These are phyloP conservation scores for Myiozetetes cayanensis DNA, from an alignment of 2,113 vertebrate species.

Conservation along the genomic window DNA sequence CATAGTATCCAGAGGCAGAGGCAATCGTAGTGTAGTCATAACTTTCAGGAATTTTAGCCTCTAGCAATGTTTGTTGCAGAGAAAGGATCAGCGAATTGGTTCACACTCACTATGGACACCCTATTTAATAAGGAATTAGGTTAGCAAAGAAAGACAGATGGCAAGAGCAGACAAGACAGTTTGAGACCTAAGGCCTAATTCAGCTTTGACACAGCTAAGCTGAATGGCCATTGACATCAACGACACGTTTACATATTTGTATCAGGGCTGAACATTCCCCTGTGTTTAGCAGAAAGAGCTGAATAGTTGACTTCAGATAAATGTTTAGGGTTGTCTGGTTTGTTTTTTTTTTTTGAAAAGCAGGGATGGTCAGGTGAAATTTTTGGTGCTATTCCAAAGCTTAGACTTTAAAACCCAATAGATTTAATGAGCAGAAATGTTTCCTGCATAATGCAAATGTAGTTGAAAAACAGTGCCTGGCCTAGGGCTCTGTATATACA, in stretches of 20 bases:
- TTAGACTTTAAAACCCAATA: background rate
- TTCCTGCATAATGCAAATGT: background rate
- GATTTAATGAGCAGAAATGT: background rate
- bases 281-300: background rate
- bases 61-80: background rate
- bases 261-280: background rate
- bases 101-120: background rate
- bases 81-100: background rate
- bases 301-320: background rate
- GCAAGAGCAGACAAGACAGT: slow-evolving; percentile 18
- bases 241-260: background rate
- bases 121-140: slow-evolving; percentile 30
- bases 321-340: background rate
- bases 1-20: background rate
- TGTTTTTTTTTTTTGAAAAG: background rate
- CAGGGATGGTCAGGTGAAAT: background rate
- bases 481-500: background rate
- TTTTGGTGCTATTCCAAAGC: background rate
- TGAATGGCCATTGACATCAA: background rate
- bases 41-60: slow-evolving; percentile 50
- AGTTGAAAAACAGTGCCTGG: background rate
- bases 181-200: slow-evolving; percentile 36
- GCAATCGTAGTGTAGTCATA: background rate
- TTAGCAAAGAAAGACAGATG: slow-evolving; percentile 45
- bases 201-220: background rate